phyloP scores from a whole-genome alignment of 2,797 vertebrate genomes.

The Cyprinella venusta region DNA sequence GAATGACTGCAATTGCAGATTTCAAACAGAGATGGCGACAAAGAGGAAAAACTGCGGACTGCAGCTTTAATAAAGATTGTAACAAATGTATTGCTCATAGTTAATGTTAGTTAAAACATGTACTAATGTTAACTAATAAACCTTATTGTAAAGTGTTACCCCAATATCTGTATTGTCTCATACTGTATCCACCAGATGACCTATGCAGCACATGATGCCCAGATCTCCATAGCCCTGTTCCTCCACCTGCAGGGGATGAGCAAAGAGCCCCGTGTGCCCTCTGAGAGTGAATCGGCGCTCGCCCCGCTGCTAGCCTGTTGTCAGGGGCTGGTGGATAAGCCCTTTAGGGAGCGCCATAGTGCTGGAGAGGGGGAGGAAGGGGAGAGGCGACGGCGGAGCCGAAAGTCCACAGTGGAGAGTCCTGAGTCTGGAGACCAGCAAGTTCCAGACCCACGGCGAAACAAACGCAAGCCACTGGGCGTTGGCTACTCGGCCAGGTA shows the following conservation, averaged over 20 bases:
- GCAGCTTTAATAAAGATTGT: too few relatives aligned
- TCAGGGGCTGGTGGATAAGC: conserved; percentile 88
- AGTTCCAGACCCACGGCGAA: conserved; percentile 87
- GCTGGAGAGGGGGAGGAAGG: conserved; percentile 73
- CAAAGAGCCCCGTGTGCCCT: conserved; percentile 63
- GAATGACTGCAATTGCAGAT: too few relatives aligned
- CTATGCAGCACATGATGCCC: conserved; percentile 93
- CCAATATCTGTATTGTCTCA: too few relatives aligned
- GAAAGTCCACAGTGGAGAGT: conserved; percentile 71
- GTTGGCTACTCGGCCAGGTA: conserved; percentile 94
- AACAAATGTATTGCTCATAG: too few relatives aligned
- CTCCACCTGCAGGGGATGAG: conserved; percentile 83
- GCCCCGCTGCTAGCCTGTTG: conserved; percentile 79
- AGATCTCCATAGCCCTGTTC: conserved; percentile 92
- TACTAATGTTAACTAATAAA: too few relatives aligned
- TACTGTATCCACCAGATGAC: conserved; percentile 74
- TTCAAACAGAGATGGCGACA: too few relatives aligned
- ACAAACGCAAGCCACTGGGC: conserved; percentile 89
- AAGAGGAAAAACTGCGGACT: too few relatives aligned
- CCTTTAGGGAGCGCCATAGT: conserved; percentile 80
- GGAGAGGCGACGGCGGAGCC: conserved; percentile 74
- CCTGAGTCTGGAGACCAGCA: conserved; percentile 81
- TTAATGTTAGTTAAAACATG: too few relatives aligned
- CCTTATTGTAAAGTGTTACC: too few relatives aligned
- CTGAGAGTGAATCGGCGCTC: conserved; percentile 66